Base-by-base conservation (phyloP, 2,113 vertebrate genomes). In the Anarrhichthys ocellatus region DNA sequence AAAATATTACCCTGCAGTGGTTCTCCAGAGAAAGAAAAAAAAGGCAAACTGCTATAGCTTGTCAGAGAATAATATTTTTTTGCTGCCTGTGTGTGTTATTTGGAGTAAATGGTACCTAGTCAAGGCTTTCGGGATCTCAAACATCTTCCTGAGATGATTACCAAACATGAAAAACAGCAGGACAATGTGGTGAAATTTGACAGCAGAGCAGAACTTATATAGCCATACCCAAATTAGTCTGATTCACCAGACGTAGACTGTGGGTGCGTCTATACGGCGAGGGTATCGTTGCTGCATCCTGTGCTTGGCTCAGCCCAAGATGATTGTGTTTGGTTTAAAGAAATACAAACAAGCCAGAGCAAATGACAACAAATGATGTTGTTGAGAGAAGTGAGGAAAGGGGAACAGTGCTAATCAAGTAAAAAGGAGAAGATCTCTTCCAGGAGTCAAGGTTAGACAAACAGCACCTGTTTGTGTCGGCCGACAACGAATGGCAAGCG, bases 381-480 rank as follows among this genome's bases (percentile, higher is more conserved):
- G 38, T 24, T 34, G 65, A 81, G 82, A 80, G 73, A 64, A 66
- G 73, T 82, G 63, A 83, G 83, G 83, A 79, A 84, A 52, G 29
- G 46, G 75, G 71, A 65, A 86, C 52, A 56, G 67, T 42, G 54
- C 20, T 75, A 81, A 82, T 84, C 59, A 50, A 86, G 6, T 34
- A 34, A 67, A 58, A 59, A 72, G n/a, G 2, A 36, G 58, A 77
- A 69, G 58, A 87, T 89, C 76, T 90, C 85, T 72, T 20, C 72
- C 72, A 91, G 90, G 87, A 82, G 76, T 79, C 83, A 87, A 89
- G 89, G 92, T 90, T 88, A 89, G 54, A 81, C 63, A 61, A 68
- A 85, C 64, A 72, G 88, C 89, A 92, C 90, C 88, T 93, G 87
- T 88, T 80, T 69, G 78, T 80, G 73, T 81, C 67, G 42, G 36